These are phyloP conservation scores for Imbricaverruca yamaguchii DNA, from an alignment of 2,888 invertebrate genomes.

Conservation along the genomic window DNA sequence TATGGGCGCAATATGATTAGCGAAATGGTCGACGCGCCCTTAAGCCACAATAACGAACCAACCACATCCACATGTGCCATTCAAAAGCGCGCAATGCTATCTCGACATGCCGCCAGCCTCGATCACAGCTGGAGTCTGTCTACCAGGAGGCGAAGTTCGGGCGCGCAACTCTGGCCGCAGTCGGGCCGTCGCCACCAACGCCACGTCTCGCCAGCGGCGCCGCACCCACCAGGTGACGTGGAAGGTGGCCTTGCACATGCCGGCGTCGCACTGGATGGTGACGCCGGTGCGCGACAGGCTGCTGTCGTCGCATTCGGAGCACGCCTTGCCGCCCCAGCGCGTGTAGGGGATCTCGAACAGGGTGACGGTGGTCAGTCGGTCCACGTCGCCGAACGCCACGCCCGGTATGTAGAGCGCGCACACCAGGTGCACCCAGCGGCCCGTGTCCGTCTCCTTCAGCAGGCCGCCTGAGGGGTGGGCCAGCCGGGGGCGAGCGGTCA, in stretches of 20 bases:
- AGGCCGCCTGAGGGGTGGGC: background rate
- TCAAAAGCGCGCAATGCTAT: no score
- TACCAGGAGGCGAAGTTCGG: no score
- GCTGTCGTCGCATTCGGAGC: constrained; percentile 80
- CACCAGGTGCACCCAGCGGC: constrained; percentile 96
- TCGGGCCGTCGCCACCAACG: no score
- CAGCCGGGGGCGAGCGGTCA: background rate
- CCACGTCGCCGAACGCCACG: constrained; percentile 91
- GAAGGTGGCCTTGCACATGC: constrained; percentile 93
- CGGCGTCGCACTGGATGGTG: constrained; percentile 95
- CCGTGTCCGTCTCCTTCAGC: constrained; percentile 90
- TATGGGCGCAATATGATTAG: no score
- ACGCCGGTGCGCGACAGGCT: constrained; percentile 86
- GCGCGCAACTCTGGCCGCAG: no score
- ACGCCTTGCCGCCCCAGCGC: constrained; percentile 89
- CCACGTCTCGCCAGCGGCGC: background rate
- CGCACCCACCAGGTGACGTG: constrained; percentile 82
- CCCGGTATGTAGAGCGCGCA: constrained; percentile 97
- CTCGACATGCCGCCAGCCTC: no score
- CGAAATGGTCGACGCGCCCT: no score
- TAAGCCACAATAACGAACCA: no score
- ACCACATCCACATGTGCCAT: no score
- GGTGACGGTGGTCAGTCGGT: constrained; percentile 79
- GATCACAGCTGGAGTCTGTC: no score
- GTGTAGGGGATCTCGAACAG: constrained; percentile 96